Evolutionary conservation across 1,140 invertebrate genomes (phyloP).

Genomic region (Aleiodes sp.): DNA sequence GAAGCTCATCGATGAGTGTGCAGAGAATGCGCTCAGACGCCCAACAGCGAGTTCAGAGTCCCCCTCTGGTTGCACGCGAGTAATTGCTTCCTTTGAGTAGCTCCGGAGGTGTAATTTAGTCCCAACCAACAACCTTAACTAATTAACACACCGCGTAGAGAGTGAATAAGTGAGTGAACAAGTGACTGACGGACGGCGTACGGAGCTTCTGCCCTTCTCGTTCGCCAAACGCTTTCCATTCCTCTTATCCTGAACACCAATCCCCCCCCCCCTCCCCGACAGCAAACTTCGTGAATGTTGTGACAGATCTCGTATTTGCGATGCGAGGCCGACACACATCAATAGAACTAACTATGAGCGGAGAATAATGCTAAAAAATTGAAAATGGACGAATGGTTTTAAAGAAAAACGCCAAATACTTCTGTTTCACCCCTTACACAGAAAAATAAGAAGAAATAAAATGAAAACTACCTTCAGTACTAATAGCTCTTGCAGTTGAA

Average conservation of each 20-base stretch:
- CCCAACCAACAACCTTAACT: constrained; percentile 67
- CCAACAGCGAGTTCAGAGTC: constrained; percentile 39
- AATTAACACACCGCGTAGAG: constrained; percentile 65
- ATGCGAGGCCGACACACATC: constrained; percentile 7
- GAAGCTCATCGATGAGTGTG: constrained; percentile 4
- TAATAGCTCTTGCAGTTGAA: too few species aligned
- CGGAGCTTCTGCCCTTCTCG: constrained; percentile 17
- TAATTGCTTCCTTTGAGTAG: constrained; percentile 68
- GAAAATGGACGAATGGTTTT: neutral
- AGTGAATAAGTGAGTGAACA: constrained; percentile 44
- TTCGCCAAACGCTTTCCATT: constrained; percentile 17
- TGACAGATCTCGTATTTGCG: neutral
- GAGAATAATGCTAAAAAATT: neutral
- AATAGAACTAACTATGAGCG: neutral
- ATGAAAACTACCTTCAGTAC: too few species aligned
- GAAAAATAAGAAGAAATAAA: too few species aligned
- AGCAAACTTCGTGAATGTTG: constrained; percentile 1
- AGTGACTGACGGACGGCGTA: constrained; percentile 36
- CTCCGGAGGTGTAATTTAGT: constrained; percentile 67
- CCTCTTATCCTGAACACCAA: neutral
- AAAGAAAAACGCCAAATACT: too few species aligned
- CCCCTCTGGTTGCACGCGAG: constrained; percentile 62
- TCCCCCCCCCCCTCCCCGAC: neutral
- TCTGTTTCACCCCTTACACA: too few species aligned
- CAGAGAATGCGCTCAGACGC: neutral